These are phyloP conservation scores for Tragelaphus strepsiceros DNA, from an alignment of 2,113 vertebrate species.

Conservation along the genomic window DNA sequence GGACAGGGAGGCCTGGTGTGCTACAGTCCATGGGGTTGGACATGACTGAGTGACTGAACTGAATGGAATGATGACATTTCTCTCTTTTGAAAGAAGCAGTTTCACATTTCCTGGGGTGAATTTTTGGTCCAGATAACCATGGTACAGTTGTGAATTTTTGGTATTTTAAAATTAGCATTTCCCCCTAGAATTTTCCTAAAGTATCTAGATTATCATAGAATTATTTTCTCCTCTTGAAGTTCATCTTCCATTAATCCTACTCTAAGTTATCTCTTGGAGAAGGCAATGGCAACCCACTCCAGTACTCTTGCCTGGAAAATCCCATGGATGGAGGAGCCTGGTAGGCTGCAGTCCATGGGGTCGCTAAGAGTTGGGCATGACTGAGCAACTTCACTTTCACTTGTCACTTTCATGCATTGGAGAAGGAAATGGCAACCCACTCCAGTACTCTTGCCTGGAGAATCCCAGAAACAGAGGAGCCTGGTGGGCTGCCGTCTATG, in stretches of 20 bases:
- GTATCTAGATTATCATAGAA: background rate
- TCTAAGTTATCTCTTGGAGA: background rate
- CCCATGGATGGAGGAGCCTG: no score
- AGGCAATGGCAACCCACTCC: no score
- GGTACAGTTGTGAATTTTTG: background rate
- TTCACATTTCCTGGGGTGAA: background rate
- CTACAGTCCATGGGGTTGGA: accelerated
- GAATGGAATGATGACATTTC: background rate
- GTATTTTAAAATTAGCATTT: background rate
- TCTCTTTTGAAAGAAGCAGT: background rate
- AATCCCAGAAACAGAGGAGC: no score
- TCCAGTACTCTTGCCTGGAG: no score
- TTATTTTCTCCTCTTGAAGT: background rate
- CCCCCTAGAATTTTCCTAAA: background rate
- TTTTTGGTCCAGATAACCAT: background rate
- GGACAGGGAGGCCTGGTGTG: background rate
- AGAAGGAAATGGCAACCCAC: no score
- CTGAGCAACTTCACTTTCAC: no score
- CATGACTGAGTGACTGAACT: accelerated
- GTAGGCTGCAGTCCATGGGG: no score
- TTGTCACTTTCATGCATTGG: no score
- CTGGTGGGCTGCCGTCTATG: no score
- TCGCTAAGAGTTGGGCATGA: no score
- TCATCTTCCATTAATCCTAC: background rate
- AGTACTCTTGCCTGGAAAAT: no score